phyloP scores from a whole-genome alignment of 2,113 vertebrate species.

The Felis chaus region DNA sequence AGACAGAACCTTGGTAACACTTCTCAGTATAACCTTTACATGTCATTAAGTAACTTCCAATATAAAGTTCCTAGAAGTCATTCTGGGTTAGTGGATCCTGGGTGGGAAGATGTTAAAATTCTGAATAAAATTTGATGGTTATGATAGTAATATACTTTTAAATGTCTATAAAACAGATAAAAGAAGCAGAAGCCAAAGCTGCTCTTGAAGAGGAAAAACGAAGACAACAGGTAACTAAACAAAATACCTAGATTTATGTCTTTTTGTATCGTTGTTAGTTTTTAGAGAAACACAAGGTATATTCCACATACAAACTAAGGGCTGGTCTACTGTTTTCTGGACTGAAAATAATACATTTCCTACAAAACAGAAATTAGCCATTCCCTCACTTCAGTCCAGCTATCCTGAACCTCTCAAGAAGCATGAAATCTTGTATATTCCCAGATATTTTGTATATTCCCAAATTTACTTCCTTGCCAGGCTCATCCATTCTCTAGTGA shows the following conservation, averaged over 20 bases:
- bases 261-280: background rate
- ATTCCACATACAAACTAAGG: background rate
- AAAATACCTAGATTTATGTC: background rate
- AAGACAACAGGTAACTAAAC: conserved; percentile 90
- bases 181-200: conserved; percentile 93
- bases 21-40: background rate
- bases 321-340: background rate
- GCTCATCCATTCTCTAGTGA: background rate
- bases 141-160: conserved; percentile 53
- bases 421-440: background rate
- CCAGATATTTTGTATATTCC: background rate
- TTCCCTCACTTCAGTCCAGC: background rate
- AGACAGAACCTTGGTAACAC: background rate
- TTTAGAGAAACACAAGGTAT: background rate
- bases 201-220: conserved; percentile 91
- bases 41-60: conserved; percentile 12
- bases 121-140: conserved; percentile 18
- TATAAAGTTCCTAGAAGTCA: background rate
- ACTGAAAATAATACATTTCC: background rate
- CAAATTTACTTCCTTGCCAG: background rate
- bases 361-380: background rate
- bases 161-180: conserved; percentile 86
- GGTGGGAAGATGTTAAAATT: background rate
- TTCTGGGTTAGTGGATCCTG: background rate
- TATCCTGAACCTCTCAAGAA: background rate